Base-by-base conservation (phyloP, 2,888 invertebrate genomes). In the Serrognathus titanus region DNA sequence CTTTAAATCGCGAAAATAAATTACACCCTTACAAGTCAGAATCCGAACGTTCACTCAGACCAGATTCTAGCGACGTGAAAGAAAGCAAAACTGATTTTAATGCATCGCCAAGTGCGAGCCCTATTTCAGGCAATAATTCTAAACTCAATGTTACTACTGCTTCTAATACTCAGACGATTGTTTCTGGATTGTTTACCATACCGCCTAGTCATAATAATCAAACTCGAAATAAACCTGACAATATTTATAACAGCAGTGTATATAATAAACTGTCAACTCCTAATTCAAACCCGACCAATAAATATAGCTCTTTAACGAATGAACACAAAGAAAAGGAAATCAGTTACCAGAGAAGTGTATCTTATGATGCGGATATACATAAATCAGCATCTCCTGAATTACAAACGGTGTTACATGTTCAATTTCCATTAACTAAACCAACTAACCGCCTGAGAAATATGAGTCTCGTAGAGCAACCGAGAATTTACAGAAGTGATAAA, bases 1-100 rank as follows among this genome's bases (percentile, higher is more conserved):
- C 80, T 63, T 70, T 81, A 5, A 81, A 82, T 58, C 80, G 80
- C 68, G 85, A 85, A 59, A 72, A 71, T 2, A 66, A 68, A 55
- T 54, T 72, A 20, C 67, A 69, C 59, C 47, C 70, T 35, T 71
- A 70, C 3, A 75, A 74, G 61, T 74, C 73, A 0, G 75, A 76
- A 53, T 70, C 67, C 1, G 75, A 77, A 58, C 69, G 67, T 48
- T 62, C 66, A 35, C 55, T 47, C 41, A 43, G 48, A 3, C 46
- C 48, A 13, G 10, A 10, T 7, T 11, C 38, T 10, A 48, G 24
- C 35, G 37, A 45, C 51, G 45, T 39, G 45, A 45, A 24, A 20
- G 13, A 20, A 20, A 10, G 5, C 56, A 48, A 61, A 52, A 62
- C 12, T 43, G 57, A 66, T 49, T 31, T 31, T 31, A 31, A 31